Conservation (phyloP, 2,797 vertebrate species). For the Melanotaenia maccullochi region DNA sequence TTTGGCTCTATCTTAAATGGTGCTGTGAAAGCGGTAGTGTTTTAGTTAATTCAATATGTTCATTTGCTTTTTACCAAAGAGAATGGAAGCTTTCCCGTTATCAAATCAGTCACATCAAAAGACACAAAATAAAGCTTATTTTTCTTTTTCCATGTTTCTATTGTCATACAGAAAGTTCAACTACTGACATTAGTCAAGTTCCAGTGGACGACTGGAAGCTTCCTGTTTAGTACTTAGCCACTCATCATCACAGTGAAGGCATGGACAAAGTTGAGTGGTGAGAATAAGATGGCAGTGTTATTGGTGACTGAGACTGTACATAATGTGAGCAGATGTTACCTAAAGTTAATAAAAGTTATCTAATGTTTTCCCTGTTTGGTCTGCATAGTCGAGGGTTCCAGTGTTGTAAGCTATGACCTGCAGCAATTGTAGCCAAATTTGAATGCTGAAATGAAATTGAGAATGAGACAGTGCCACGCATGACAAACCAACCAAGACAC, state of each 20-base stretch:
- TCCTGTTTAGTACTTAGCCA: background rate
- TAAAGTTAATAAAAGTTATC: background rate
- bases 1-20: background rate
- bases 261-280: background rate
- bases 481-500: constrained; percentile 10
- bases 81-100: background rate
- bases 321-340: background rate
- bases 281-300: background rate
- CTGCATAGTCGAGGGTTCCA: constrained; percentile 7
- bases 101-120: background rate
- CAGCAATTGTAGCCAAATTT: background rate
- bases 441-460: background rate
- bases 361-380: background rate
- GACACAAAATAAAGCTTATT: background rate
- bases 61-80: background rate
- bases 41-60: background rate
- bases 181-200: background rate
- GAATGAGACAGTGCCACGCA: constrained; percentile 1
- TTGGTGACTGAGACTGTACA: background rate
- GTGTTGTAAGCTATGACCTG: background rate
- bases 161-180: background rate
- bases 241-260: background rate
- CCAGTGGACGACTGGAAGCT: background rate
- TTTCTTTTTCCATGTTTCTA: background rate
- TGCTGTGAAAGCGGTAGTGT: background rate